Evolutionary conservation across 2,888 invertebrate genomes (phyloP).

Genomic region (Xylota sylvarum): DNA sequence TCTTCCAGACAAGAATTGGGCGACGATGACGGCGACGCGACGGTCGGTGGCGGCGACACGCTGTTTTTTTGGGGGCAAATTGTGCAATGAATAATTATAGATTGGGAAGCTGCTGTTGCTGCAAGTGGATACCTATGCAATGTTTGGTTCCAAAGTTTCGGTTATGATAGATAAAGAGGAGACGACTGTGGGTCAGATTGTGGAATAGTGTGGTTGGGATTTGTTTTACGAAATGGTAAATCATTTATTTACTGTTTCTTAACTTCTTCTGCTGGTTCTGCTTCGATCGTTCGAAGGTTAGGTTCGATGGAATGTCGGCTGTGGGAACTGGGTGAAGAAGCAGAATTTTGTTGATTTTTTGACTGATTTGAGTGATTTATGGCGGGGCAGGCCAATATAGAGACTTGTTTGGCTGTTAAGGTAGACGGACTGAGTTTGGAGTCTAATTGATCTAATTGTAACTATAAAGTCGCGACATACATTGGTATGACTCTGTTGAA

Average conservation of each 20-base stretch:
- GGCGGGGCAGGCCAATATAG: background rate
- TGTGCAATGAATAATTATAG: slow-evolving; percentile 73
- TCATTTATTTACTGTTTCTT: slow-evolving; percentile 68
- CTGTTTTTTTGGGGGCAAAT: slow-evolving; percentile 49
- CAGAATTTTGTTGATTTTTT: background rate
- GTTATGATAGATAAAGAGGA: slow-evolving; percentile 67
- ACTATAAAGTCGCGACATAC: too few species aligned
- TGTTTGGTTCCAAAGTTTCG: slow-evolving; percentile 41
- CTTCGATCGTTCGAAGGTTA: slow-evolving; percentile 32
- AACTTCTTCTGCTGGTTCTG: slow-evolving; percentile 8
- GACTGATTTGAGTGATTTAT: slow-evolving; percentile 57
- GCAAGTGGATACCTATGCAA: slow-evolving; percentile 70
- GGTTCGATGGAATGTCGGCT: slow-evolving; percentile 31
- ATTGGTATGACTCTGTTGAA: too few species aligned
- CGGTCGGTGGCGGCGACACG: background rate
- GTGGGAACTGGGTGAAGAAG: slow-evolving; percentile 54
- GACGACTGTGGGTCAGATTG: slow-evolving; percentile 61
- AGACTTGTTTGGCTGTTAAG: background rate
- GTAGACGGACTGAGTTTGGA: too few species aligned
- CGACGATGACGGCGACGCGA: slow-evolving; percentile 14
- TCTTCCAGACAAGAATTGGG: slow-evolving; percentile 14
- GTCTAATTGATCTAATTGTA: too few species aligned
- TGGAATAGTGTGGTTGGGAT: slow-evolving; percentile 58
- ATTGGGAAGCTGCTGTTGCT: slow-evolving; percentile 47
- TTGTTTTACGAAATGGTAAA: slow-evolving; percentile 68